Evolutionary conservation across 1,140 invertebrate species (phyloP), one percentile per base, ranked within the genome.

Genomic region (Sycophaga agraensis): DNA sequence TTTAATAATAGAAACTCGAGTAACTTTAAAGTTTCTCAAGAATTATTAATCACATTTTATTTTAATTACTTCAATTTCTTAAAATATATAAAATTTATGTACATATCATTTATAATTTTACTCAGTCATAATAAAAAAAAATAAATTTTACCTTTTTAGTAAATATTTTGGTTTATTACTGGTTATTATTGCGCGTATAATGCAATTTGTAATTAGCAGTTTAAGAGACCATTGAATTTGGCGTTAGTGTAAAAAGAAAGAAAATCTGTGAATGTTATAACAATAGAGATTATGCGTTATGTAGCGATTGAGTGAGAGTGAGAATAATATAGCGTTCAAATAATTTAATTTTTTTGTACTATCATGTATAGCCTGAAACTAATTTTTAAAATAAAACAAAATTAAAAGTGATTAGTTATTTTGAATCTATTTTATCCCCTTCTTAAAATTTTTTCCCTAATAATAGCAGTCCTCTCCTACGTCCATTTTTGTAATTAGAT

Each of bases 341-440:
- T 53, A 68, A 67, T 40, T 45, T 16, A 4, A 59, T 56, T 63
- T 66, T 69, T 70, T 70, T 79, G 75, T 77, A 76, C 63, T 65
- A 73, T 55, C 66, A 74, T 79, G 77, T 79, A 76, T 68, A 75
- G 73, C 28, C 60, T 57, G 55, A 59, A 66, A 58, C 55, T 49
- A 68, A 65, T 66, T 75, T 70, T 49, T 67, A 71, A 68, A 68
- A 71, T 71, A 75, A 76, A 74, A 73, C 57, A 70, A 73, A 76
- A 65, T 78, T 73, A 68, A 79, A 74, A 70, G 69, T 72, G 66
- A 76, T 75, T 68, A 71, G 70, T 70, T 73, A 74, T 56, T 70
- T 78, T 75, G 71, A 54, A 22, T 61, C 59, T 54, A 60, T 61
- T 61, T 54, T 61, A 40, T 75, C 73, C 24, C 40, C 31, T 17